A percentile compares a stretch with the other conserved stretches of the same genome.
phyloP scores from a whole-genome alignment of 2,888 invertebrate genomes.

The Lycia hirtaria region DNA sequence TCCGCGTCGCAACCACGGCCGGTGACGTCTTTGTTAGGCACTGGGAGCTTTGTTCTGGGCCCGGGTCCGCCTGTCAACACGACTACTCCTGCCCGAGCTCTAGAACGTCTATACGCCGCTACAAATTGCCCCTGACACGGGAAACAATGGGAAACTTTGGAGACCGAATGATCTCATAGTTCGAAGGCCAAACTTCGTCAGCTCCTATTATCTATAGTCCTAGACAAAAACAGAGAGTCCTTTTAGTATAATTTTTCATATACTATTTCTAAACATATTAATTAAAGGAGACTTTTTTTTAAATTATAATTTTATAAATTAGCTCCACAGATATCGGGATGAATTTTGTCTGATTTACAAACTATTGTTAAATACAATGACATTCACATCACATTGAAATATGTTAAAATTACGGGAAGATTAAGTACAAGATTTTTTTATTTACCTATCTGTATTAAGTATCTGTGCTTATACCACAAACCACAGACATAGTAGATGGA shows the following conservation, averaged over 20 bases:
- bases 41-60: slow-evolving; percentile 76
- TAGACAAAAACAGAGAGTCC: background rate
- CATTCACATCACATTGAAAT: no score
- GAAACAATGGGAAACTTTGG: slow-evolving; percentile 42
- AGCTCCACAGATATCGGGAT: no score
- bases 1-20: slow-evolving; percentile 84
- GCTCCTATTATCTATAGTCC: background rate
- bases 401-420: no score
- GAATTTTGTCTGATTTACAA: no score
- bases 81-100: slow-evolving; percentile 63
- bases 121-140: slow-evolving; percentile 47
- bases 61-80: slow-evolving; percentile 76
- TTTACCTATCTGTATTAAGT: no score
- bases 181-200: slow-evolving; percentile 10
- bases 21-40: slow-evolving; percentile 85
- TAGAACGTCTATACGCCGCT: slow-evolving; percentile 52
- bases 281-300: no score
- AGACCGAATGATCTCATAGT: slow-evolving; percentile 21
- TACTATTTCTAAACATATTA: no score
- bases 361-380: no score
- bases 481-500: no score
- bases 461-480: no score
- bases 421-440: no score
- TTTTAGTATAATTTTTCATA: slow-evolving; percentile 1
- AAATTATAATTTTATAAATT: no score